These are phyloP conservation scores for Metopolophium dirhodum DNA, from an alignment of 1,140 invertebrate genomes.

Conservation along the genomic window DNA sequence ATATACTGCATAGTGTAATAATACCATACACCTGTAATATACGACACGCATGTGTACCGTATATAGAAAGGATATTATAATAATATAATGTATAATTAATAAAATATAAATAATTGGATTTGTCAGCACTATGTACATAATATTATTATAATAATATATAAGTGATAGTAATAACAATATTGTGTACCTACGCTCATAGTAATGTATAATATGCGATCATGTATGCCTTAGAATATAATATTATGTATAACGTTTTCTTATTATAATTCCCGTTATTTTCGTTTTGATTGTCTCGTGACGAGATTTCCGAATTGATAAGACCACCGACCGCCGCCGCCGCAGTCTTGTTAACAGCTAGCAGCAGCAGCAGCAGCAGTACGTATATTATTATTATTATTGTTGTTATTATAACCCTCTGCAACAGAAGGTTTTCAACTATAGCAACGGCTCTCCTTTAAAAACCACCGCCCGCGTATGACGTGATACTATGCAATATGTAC, in stretches of 20 bases:
- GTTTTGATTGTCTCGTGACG: constrained; percentile 47
- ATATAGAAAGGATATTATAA: constrained; percentile 14
- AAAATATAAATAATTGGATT: constrained; percentile 33
- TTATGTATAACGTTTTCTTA: constrained; percentile 17
- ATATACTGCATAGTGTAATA: neutral
- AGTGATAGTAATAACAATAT: constrained; percentile 1
- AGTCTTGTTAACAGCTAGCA: neutral
- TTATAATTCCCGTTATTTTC: constrained; percentile 45
- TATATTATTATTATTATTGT: neutral
- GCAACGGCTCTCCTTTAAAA: neutral
- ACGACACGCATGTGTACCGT: neutral
- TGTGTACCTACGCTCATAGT: neutral
- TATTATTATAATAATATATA: neutral
- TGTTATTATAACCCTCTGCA: neutral
- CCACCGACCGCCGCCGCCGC: neutral
- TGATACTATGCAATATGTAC: neutral
- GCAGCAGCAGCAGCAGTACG: neutral
- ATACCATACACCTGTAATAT: neutral
- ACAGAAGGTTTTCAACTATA: neutral
- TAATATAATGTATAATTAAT: constrained; percentile 13
- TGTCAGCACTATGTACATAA: neutral
- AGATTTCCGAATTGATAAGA: constrained; percentile 31
- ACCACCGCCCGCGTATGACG: no score
- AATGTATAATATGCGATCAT: neutral
- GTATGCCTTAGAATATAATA: neutral